phyloP scores from a whole-genome alignment of 2,797 vertebrate species.

The Cuniculus paca region DNA sequence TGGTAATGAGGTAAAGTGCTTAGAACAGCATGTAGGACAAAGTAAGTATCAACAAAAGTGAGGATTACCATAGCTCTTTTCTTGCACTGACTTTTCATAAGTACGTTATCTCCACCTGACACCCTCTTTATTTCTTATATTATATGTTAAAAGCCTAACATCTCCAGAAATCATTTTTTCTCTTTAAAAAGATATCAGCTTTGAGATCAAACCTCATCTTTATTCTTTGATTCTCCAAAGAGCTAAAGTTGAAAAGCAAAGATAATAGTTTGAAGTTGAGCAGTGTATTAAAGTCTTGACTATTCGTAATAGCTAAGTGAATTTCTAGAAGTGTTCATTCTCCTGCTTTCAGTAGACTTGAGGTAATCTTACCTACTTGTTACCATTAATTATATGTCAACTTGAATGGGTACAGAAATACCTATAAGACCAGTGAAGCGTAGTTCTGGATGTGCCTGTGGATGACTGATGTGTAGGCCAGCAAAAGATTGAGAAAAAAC shows the following conservation, averaged over 20 bases:
- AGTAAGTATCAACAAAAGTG: background rate
- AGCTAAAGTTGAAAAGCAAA: constrained; percentile 23
- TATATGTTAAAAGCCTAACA: background rate
- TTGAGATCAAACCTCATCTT: constrained; percentile 8
- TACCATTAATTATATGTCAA: background rate
- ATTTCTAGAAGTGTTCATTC: constrained; percentile 28
- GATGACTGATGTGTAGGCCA: background rate
- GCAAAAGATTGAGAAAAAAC: background rate
- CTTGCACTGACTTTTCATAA: constrained; percentile 41
- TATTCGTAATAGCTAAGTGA: background rate
- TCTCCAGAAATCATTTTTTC: constrained; percentile 16
- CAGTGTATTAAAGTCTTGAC: constrained; percentile 12
- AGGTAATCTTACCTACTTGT: background rate
- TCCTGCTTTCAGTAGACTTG: background rate
- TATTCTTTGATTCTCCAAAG: background rate
- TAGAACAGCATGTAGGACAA: background rate
- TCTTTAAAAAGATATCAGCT: background rate
- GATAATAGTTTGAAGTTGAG: background rate
- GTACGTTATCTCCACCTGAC: background rate
- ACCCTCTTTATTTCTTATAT: constrained; percentile 6
- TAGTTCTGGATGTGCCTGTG: background rate
- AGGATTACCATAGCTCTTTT: background rate
- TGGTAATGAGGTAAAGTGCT: constrained; percentile 13
- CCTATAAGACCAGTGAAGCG: background rate
- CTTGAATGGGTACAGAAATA: background rate